Percentiles rank a stretch among this genome's conserved stretches.
phyloP scores from a whole-genome alignment of 2,888 invertebrate genomes.

The Hermodice carunculata region DNA sequence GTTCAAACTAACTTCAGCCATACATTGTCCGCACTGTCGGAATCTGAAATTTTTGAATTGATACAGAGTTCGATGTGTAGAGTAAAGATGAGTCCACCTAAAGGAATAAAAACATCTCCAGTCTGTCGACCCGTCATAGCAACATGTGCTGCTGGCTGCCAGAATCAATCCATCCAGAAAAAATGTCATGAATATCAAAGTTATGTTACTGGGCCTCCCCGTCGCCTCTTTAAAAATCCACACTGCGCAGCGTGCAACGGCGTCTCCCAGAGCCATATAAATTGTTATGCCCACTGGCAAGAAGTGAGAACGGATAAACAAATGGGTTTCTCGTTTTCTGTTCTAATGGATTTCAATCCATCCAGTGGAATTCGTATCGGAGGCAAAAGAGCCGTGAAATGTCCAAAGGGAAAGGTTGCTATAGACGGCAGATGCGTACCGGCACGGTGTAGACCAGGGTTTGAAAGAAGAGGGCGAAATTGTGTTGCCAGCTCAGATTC shows the following conservation, averaged over 20 bases:
- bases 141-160: not conserved
- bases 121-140: no score
- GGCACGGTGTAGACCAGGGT: no score
- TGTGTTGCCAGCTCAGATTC: not conserved
- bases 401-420: not conserved
- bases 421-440: no score
- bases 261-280: not conserved
- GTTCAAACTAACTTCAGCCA: not conserved
- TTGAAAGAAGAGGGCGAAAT: no score
- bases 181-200: not conserved
- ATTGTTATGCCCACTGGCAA: not conserved
- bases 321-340: not conserved
- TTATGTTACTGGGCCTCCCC: no score
- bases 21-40: not conserved
- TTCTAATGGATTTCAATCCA: conserved; percentile 8
- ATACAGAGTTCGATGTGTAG: not conserved
- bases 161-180: not conserved
- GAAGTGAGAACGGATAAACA: not conserved
- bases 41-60: no score
- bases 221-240: no score
- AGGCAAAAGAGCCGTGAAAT: not conserved
- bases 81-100: not conserved
- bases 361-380: not conserved
- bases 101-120: not conserved
- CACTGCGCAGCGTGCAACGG: conserved; percentile 6